Conservation (phyloP, 2,888 invertebrate genomes). For the Nemurella pictetii region DNA sequence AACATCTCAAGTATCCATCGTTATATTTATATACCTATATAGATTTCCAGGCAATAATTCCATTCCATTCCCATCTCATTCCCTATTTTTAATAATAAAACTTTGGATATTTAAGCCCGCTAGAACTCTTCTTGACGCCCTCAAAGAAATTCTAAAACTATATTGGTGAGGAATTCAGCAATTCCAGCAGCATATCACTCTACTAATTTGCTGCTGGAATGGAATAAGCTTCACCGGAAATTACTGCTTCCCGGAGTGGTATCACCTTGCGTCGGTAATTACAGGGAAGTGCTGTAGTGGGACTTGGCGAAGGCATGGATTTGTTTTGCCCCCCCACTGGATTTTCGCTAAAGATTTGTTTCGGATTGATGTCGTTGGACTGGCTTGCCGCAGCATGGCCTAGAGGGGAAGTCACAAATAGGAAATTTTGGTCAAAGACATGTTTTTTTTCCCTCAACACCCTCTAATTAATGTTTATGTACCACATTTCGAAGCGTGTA, state of each 20-base stretch:
- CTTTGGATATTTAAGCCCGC: too few species aligned
- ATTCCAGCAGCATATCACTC: too few species aligned
- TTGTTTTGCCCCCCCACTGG: neutral
- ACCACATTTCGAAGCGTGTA: conserved; percentile 12
- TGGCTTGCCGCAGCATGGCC: neutral
- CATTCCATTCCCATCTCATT: too few species aligned
- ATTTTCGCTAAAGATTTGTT: neutral
- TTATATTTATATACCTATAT: too few species aligned
- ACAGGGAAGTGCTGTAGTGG: neutral
- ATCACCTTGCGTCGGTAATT: neutral
- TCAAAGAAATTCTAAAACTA: too few species aligned
- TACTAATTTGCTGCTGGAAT: neutral
- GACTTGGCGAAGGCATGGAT: neutral
- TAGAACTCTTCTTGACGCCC: too few species aligned
- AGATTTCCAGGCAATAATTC: too few species aligned
- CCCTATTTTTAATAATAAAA: too few species aligned
- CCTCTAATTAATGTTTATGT: neutral
- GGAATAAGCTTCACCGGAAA: neutral
- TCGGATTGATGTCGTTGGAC: neutral
- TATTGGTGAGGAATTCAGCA: too few species aligned
- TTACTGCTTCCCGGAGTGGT: neutral
- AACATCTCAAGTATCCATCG: too few species aligned
- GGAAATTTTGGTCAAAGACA: too few species aligned
- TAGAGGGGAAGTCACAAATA: too few species aligned
- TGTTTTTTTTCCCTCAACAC: neutral